Base-by-base conservation (phyloP, 23 tunicate species). In the Aplidium turbinatum region DNA sequence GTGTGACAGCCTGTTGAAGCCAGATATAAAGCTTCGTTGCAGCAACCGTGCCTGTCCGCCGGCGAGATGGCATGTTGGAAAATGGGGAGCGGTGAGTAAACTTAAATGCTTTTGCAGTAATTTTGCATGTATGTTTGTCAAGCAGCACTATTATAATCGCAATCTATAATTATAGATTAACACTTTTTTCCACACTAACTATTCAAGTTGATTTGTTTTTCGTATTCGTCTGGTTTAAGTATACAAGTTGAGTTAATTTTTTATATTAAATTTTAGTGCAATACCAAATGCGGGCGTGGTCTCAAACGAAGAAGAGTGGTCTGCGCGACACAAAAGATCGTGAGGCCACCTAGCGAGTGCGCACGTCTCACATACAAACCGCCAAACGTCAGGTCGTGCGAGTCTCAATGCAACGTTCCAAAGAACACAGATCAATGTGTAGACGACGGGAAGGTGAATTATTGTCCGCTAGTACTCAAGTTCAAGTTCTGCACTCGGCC, bases 201-300 rank as follows among this genome's bases (percentile, higher is more conserved):
- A n/a, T n/a, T n/a, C n/a, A n/a, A n/a, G n/a, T n/a, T n/a, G n/a
- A n/a, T n/a, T n/a, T 26, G 29, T 7, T 55, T 72, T 21, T 21
- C 63, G n/a, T n/a, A n/a, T n/a, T n/a, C n/a, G n/a, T n/a, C n/a
- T n/a, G n/a, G n/a, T n/a, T n/a, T n/a, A n/a, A n/a, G n/a, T n/a
- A n/a, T n/a, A n/a, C n/a, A n/a, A n/a, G n/a, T n/a, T n/a, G n/a
- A n/a, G n/a, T n/a, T n/a, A n/a, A n/a, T n/a, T n/a, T n/a, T n/a
- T n/a, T n/a, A n/a, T n/a, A n/a, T n/a, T n/a, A n/a, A n/a, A 16
- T 38, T 62, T 19, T 30, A 89, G 92, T 94, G 99, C 86, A 70
- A 80, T 32, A 72, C 83, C 11, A 53, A 66, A 70, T 94, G 99
- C 54, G 99, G 99, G n/a, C 89, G 65, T 18, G 99, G 99, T 33